Evolutionary conservation across 1,140 invertebrate species (phyloP), one percentile per base, ranked within the genome.

Genomic region (Drosophila ercepeae): DNA sequence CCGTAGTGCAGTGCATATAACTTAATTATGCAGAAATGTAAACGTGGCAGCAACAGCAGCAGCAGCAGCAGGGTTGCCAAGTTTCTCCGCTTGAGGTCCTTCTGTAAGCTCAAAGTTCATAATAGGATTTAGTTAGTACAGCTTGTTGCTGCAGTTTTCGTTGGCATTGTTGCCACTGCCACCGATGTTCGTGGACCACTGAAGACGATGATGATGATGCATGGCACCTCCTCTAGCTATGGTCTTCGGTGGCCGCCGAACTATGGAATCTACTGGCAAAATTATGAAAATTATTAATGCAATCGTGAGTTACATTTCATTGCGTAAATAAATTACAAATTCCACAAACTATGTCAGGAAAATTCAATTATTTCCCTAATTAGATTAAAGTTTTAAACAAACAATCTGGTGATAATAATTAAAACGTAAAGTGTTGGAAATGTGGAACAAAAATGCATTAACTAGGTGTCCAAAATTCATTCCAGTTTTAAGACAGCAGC

Each of bases 21-120:
- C 79, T 84, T 84, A 84, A 84, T 84, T 84, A 86, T 84, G 81
- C 82, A 86, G 67, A 84, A 86, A 75, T 86, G 81, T 81, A 86
- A 84, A 64, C 67, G 79, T 79, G 49, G 45, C n/a, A 36, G 45
- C n/a, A 36, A 41, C 58, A 23, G 54, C n/a, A n/a, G n/a, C n/a
- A n/a, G n/a, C n/a, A n/a, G 45, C n/a, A 36, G 44, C 58, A 23
- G 54, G 16, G 45, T 44, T 58, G 53, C 36, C 52, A 49, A 61
- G 55, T 70, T 75, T 63, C 45, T 78, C 52, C 82, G 76, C 81
- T 88, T 86, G 82, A 88, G 72, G 81, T 86, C 76, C 68, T 77
- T 88, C 75, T 68, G 76, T 76, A 74, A 86, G 82, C 81, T 77
- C 81, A 88, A 88, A 86, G 81, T 86, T 86, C 81, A 69, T 86